phyloP scores from a whole-genome alignment of 2,797 vertebrate species.

The Euphonia xanthogaster region DNA sequence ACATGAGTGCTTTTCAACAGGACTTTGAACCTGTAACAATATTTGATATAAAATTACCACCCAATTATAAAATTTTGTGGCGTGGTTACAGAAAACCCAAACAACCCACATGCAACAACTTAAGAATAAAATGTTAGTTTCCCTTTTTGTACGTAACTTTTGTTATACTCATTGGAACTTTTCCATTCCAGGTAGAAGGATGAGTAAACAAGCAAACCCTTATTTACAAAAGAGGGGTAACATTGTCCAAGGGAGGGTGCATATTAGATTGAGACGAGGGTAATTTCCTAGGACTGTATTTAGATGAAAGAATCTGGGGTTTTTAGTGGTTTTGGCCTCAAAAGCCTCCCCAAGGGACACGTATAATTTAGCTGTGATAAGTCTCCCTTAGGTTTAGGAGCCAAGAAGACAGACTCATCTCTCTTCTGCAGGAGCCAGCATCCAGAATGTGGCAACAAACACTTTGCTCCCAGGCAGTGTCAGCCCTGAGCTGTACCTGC shows the following conservation, averaged over 20 bases:
- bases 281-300: constrained; percentile 13
- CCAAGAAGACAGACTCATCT: not conserved
- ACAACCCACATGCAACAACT: not conserved
- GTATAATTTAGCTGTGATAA: not conserved
- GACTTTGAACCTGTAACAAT: not conserved
- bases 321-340: constrained; percentile 38
- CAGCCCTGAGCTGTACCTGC: not conserved
- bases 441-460: not conserved
- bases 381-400: not conserved
- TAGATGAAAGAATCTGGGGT: not conserved
- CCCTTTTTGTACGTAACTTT: not conserved
- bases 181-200: not conserved
- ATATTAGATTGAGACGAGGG: not conserved
- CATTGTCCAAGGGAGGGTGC: not conserved
- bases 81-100: not conserved
- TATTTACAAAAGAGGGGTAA: not conserved
- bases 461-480: not conserved
- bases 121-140: not conserved
- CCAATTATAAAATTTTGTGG: not conserved
- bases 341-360: not conserved
- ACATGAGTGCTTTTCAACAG: not conserved
- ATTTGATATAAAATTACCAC: not conserved
- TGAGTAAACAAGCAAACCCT: not conserved
- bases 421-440: not conserved
- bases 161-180: not conserved